These are phyloP conservation scores for Oreocharis arfaki DNA, from an alignment of 2,113 vertebrate genomes.

Conservation along the genomic window DNA sequence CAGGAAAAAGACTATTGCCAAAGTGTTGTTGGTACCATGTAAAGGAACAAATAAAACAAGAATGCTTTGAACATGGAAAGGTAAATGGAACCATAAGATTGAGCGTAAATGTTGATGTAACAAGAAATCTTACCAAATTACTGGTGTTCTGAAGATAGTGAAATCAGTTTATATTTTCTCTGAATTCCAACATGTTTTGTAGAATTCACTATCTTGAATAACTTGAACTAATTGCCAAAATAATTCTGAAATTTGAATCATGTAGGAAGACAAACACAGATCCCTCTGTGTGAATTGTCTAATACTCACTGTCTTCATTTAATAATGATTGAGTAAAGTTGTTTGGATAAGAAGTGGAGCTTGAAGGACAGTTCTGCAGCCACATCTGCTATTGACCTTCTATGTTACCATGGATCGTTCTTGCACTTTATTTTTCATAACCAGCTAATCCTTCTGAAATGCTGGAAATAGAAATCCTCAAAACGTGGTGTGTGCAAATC, in stretches of 20 bases:
- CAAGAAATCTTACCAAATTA: neutral
- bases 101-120: neutral
- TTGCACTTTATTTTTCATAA: neutral
- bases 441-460: neutral
- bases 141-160: neutral
- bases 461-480: neutral
- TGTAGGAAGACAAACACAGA: neutral
- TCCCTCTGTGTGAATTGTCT: neutral
- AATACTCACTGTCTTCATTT: neutral
- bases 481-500: neutral
- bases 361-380: neutral
- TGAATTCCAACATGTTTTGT: neutral
- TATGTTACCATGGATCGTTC: neutral
- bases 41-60: neutral
- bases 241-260: neutral
- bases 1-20: neutral
- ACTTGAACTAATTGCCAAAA: neutral
- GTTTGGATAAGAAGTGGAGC: neutral
- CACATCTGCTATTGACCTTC: neutral
- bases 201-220: neutral
- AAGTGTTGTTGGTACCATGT: neutral
- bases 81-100: neutral
- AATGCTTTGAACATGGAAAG: neutral
- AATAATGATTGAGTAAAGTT: neutral
- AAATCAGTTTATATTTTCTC: neutral